These are phyloP conservation scores for Drosophila sucinea DNA, from an alignment of 1,140 invertebrate species.

Conservation along the genomic window DNA sequence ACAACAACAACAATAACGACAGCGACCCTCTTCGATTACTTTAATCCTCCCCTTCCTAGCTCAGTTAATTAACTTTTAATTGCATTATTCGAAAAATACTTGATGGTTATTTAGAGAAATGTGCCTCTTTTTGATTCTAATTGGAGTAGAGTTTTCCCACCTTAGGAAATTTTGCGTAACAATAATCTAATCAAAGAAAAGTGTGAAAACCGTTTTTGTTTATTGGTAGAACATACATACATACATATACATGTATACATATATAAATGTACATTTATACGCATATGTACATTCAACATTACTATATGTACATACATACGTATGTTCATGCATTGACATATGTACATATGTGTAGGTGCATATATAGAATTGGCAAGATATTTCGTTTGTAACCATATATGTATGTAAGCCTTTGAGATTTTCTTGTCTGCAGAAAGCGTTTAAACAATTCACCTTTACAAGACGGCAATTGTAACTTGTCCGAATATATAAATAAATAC, in stretches of 20 bases:
- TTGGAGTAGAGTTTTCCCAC: neutral
- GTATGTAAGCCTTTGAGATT: neutral
- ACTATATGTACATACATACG: slow-evolving; percentile 2
- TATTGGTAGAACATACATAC: slow-evolving; percentile 3
- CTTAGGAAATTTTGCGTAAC: slow-evolving; percentile 58
- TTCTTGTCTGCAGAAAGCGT: neutral
- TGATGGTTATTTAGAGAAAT: neutral
- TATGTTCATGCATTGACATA: neutral
- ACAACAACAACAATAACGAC: neutral
- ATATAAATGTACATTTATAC: too few relatives aligned
- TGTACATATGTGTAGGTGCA: neutral
- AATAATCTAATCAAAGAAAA: slow-evolving; percentile 45
- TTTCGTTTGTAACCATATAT: slow-evolving; percentile 7
- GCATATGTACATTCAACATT: neutral
- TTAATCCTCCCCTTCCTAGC: neutral
- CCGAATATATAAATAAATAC: neutral
- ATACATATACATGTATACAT: neutral
- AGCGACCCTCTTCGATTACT: neutral
- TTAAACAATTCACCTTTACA: neutral
- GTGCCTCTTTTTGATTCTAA: neutral
- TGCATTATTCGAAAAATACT: neutral
- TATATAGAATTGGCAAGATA: slow-evolving; percentile 13
- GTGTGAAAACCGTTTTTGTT: slow-evolving; percentile 30
- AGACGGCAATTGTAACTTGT: neutral
- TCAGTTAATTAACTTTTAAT: neutral